phyloP scores from a whole-genome alignment of 2,113 vertebrate genomes.

The Pterocles gutturalis region DNA sequence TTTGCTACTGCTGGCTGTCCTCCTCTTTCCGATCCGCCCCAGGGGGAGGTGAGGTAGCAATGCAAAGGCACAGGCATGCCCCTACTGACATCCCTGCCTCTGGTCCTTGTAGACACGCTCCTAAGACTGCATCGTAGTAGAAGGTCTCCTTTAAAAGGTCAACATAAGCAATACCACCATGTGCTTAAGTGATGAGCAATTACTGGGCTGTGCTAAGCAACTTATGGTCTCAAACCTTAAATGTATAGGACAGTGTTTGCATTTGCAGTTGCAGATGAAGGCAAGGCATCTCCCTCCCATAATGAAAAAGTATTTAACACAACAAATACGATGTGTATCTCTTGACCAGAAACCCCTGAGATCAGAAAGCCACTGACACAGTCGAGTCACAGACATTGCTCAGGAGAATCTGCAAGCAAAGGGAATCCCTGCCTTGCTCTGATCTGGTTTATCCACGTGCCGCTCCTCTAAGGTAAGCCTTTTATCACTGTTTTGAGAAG shows the following conservation, averaged over 20 bases:
- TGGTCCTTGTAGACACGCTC: neutral
- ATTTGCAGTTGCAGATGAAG: neutral
- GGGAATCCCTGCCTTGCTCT: neutral
- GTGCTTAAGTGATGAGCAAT: neutral
- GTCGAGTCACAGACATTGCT: neutral
- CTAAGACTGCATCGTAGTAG: rapidly evolving
- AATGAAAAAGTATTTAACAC: neutral
- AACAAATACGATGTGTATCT: neutral
- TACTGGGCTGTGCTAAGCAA: neutral
- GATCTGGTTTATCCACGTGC: neutral
- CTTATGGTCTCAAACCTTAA: neutral
- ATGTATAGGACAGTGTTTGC: neutral
- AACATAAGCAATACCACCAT: rapidly evolving
- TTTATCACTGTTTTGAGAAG: neutral
- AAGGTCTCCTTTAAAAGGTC: neutral
- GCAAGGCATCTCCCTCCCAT: neutral
- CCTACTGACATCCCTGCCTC: neutral
- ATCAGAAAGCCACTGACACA: neutral
- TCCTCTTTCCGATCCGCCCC: neutral
- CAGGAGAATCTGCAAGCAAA: neutral
- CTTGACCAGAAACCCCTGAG: neutral
- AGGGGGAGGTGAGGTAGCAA: neutral
- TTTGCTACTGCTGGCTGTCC: neutral
- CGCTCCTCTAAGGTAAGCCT: neutral
- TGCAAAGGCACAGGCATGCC: neutral